phyloP scores from a whole-genome alignment of 1,140 invertebrate genomes.

The Drosophila nigrodunni region DNA sequence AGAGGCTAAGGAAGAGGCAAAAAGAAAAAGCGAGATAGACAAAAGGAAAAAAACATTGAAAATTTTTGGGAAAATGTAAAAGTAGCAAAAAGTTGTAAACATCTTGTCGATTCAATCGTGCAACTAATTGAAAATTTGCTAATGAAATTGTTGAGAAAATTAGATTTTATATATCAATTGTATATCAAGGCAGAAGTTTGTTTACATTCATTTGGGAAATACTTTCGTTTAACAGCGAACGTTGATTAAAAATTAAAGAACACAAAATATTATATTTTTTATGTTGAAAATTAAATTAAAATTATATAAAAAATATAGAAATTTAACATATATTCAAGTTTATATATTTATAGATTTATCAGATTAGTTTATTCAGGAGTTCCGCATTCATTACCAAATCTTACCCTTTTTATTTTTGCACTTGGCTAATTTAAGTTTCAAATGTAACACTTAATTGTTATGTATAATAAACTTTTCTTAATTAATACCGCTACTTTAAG shows the following conservation, averaged over 20 bases:
- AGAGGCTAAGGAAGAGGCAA: background rate
- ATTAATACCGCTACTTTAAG: no score
- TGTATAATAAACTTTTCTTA: no score
- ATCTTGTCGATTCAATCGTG: constrained; percentile 82
- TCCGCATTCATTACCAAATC: no score
- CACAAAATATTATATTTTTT: background rate
- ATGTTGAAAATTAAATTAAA: no score
- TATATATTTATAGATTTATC: no score
- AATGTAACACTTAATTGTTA: no score
- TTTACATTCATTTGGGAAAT: background rate
- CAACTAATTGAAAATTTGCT: constrained; percentile 78
- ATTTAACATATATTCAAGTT: no score
- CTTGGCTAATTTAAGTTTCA: no score
- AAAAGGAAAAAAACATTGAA: background rate
- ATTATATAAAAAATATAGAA: no score
- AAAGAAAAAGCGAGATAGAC: background rate
- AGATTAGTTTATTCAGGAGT: no score
- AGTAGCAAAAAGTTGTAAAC: constrained; percentile 67
- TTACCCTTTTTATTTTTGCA: no score
- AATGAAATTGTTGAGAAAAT: constrained; percentile 73
- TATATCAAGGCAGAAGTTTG: background rate
- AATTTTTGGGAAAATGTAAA: constrained; percentile 22
- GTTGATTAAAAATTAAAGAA: background rate
- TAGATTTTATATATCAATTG: constrained; percentile 46
- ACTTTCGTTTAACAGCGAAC: no score